phyloP scores from a whole-genome alignment of 2,888 invertebrate genomes.

The Agrotis puta region DNA sequence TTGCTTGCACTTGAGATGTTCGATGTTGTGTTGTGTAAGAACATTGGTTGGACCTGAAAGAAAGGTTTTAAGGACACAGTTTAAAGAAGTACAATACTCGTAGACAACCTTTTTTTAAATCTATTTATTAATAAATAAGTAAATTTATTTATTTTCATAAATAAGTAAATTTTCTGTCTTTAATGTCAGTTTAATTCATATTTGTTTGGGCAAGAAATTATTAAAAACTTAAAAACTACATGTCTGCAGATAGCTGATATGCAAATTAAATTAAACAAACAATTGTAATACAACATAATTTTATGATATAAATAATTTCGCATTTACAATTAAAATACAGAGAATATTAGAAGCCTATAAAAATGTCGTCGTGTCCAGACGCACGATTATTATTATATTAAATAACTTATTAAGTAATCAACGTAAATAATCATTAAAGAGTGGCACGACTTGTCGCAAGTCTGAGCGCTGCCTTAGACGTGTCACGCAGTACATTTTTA shows the following conservation, averaged over 20 bases:
- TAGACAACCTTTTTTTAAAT: too few species aligned
- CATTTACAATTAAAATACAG: constrained; percentile 41
- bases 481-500: constrained; percentile 62
- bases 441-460: constrained; percentile 58
- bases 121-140: too few species aligned
- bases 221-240: neutral
- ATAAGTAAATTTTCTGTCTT: too few species aligned
- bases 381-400: constrained; percentile 48
- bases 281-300: neutral
- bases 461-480: constrained; percentile 20
- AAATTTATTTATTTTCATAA: too few species aligned
- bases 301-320: neutral
- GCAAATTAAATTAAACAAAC: constrained; percentile 3
- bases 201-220: neutral
- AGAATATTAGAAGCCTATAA: constrained; percentile 17
- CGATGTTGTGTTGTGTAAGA: constrained; percentile 26
- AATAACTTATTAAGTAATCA: constrained; percentile 30
- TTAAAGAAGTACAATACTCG: too few species aligned
- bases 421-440: constrained; percentile 36
- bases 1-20: constrained; percentile 33
- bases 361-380: constrained; percentile 40
- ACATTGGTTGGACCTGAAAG: constrained; percentile 12
- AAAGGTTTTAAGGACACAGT: neutral
- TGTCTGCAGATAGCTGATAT: neutral
- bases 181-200: neutral